phyloP scores from a whole-genome alignment of 2,113 vertebrate species.

The Mus pahari region DNA sequence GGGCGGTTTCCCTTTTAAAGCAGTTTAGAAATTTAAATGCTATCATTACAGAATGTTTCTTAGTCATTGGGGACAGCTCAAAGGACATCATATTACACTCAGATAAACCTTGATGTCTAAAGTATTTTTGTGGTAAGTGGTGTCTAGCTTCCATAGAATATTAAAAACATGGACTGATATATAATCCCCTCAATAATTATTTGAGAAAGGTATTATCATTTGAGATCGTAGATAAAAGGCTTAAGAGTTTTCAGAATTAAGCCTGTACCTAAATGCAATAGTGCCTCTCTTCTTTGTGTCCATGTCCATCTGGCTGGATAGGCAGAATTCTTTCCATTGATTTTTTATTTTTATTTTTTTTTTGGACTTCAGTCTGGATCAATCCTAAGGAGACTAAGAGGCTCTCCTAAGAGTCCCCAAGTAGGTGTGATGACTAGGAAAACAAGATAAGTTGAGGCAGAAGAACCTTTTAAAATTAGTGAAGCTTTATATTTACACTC shows the following conservation, averaged over 20 bases:
- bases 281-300: background rate
- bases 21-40: background rate
- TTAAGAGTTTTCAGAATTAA: background rate
- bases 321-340: background rate
- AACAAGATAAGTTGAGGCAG: background rate
- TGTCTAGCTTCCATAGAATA: conserved; percentile 21
- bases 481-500: conserved; percentile 37
- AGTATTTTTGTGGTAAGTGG: conserved; percentile 17
- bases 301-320: background rate
- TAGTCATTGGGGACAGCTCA: background rate
- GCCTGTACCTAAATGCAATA: background rate
- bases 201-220: conserved; percentile 53
- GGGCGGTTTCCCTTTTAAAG: background rate
- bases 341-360: background rate
- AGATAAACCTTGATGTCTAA: conserved; percentile 43
- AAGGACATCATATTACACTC: background rate
- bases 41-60: background rate
- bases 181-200: conserved; percentile 22
- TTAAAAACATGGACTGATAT: conserved; percentile 6
- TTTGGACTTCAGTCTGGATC: background rate
- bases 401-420: background rate
- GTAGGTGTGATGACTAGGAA: background rate
- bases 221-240: background rate
- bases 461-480: conserved; percentile 13
- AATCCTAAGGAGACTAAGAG: background rate